Base-by-base conservation (phyloP, 2,113 vertebrate species). In the Laterallus jamaicensis region DNA sequence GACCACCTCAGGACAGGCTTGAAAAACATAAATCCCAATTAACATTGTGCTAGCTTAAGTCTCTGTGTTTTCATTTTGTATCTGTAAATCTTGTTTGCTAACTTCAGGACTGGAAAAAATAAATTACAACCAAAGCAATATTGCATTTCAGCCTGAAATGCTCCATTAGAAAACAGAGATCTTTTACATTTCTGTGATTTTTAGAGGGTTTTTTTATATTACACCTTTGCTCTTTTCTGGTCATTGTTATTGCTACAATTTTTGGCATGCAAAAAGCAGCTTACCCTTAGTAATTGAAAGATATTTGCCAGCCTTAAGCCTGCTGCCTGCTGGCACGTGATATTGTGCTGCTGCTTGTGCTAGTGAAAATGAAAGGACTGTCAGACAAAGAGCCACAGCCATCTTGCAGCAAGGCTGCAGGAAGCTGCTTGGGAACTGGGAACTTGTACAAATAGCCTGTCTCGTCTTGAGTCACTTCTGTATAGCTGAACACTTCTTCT, bases 341-440 rank as follows among this genome's bases (percentile, higher is more conserved):
- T 82, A 78, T 64, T 60, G 52, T 60, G 42, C 52, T 92, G 68
- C 80, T 83, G 64, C 64, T 80, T 62, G 63, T 49, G 67, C 56
- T 88, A 0, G 2, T 35, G 82, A 35, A 91, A 79, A 68, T 1
- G n/a, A 82, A 85, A 88, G 56, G 29, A 31, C 32, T 75, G 56
- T n/a, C 44, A 96, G 82, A 82, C 67, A 93, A 92, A 95, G 35
- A 93, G 55, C 25, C 31, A 40, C 67, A 86, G 47, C 75, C 82
- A 74, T 93, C 60, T 90, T 90, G 79, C 71, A 79, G 70, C 63
- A 59, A 32, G 64, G 37, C 56, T 89, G 47, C 62, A 31, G 13
- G 32, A 80, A 60, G 58, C 31, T 76, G 49, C 58, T 79, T 0
- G 10, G 82, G n/a, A 76, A 44, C 22, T 26, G 50, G 54, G 50